phyloP scores from a whole-genome alignment of 2,113 vertebrate species.

The Rhombomys opimus region DNA sequence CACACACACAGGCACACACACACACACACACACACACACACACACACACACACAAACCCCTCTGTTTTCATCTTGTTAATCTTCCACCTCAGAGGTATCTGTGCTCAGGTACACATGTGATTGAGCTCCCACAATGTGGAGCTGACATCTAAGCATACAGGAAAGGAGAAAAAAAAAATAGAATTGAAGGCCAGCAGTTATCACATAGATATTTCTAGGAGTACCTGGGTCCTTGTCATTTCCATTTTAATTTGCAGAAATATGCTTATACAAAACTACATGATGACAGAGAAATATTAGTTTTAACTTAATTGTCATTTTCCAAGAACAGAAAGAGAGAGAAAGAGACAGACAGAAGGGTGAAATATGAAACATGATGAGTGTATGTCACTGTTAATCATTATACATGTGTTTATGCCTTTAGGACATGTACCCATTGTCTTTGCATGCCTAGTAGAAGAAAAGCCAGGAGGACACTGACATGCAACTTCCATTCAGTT shows the following conservation, averaged over 20 bases:
- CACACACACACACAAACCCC: too few species aligned
- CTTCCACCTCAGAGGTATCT: rapidly evolving
- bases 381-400: neutral
- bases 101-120: rapidly evolving
- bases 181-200: neutral
- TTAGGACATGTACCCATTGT: neutral
- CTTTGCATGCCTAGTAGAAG: neutral
- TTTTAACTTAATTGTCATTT: neutral
- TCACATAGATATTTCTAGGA: too few species aligned
- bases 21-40: too few species aligned
- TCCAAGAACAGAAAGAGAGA: too few species aligned
- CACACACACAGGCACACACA: too few species aligned
- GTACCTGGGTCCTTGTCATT: rapidly evolving
- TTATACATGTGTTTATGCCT: rapidly evolving
- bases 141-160: neutral
- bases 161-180: neutral
- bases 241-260: neutral
- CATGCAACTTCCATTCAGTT: too few species aligned
- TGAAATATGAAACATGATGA: neutral
- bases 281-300: neutral
- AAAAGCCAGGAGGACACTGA: neutral
- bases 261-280: neutral
- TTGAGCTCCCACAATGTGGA: neutral
- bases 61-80: neutral
- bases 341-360: too few species aligned